A percentile compares a stretch with the other conserved stretches of the same genome.
phyloP scores from a whole-genome alignment of 2,113 vertebrate genomes.

The Aegotheles bennettii region DNA sequence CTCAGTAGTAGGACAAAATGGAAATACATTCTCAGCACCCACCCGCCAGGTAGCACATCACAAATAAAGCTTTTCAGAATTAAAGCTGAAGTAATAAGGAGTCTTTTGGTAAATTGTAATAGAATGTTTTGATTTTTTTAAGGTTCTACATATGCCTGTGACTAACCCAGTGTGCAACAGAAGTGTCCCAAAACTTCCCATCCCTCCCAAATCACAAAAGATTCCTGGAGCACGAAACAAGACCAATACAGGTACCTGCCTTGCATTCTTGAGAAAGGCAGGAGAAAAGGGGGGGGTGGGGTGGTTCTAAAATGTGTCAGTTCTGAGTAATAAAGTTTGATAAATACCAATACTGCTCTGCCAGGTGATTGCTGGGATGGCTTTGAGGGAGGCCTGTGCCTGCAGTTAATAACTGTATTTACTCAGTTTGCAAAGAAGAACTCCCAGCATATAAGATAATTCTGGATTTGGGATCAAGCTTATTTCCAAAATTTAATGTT shows the following conservation, averaged over 20 bases:
- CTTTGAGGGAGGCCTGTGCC: not conserved
- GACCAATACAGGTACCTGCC: slow-evolving; percentile 62
- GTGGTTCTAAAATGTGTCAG: not conserved
- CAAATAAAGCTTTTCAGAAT: not conserved
- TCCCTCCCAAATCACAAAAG: slow-evolving; percentile 76
- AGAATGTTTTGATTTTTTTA: not conserved
- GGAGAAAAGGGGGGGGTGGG: not conserved
- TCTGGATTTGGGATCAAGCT: not conserved
- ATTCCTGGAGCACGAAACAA: slow-evolving; percentile 66
- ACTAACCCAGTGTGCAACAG: slow-evolving; percentile 71
- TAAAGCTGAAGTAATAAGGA: not conserved
- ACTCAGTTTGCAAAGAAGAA: not conserved
- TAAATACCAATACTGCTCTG: not conserved
- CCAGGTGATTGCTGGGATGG: not conserved
- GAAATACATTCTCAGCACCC: slow-evolving; percentile 78
- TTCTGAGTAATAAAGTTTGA: not conserved
- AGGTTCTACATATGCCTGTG: slow-evolving; percentile 79
- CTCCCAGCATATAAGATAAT: not conserved
- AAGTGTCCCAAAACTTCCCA: slow-evolving; percentile 72
- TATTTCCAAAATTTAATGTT: not conserved
- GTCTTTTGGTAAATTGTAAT: not conserved
- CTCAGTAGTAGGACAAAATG: slow-evolving; percentile 84
- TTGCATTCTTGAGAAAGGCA: not conserved
- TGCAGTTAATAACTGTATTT: not conserved
- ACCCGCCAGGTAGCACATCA: slow-evolving; percentile 82